A percentile compares a stretch with the other conserved stretches of the same genome.
These are phyloP conservation scores for Rutilus rutilus DNA, from an alignment of 2,113 vertebrate genomes.

Conservation along the genomic window DNA sequence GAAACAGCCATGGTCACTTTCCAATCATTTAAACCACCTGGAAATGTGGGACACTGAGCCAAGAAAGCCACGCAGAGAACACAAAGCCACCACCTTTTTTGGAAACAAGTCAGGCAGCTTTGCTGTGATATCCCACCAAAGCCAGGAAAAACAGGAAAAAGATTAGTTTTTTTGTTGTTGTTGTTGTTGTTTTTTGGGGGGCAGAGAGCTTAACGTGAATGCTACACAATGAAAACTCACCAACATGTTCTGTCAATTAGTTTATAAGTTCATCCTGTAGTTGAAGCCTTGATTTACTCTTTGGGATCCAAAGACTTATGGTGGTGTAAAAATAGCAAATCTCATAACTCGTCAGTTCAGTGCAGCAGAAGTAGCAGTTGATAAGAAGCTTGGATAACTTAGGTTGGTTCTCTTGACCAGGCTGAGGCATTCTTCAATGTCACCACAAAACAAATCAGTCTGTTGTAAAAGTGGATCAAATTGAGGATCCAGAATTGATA, in stretches of 20 bases:
- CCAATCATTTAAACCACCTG: background rate
- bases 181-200: too few relatives aligned
- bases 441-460: constrained; percentile 35
- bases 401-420: constrained; percentile 26
- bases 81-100: constrained; percentile 1
- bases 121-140: constrained; percentile 20
- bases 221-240: background rate
- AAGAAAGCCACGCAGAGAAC: constrained; percentile 1
- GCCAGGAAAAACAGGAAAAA: background rate
- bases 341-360: constrained; percentile 49
- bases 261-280: constrained; percentile 35
- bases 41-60: background rate
- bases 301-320: constrained; percentile 45
- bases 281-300: constrained; percentile 51
- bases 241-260: constrained; percentile 2
- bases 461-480: constrained; percentile 35
- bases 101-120: background rate
- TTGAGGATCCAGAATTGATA: background rate
- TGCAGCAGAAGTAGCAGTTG: background rate
- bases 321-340: constrained; percentile 35
- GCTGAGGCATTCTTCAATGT: constrained; percentile 48
- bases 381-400: constrained; percentile 26
- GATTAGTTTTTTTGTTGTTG: too few relatives aligned
- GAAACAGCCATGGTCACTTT: background rate
- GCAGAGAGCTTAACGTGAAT: constrained; percentile 5